Evolutionary conservation across 2,888 invertebrate genomes (phyloP), one percentile per base, ranked within the genome.

Genomic region (Caenorhabditis wallacei): DNA sequence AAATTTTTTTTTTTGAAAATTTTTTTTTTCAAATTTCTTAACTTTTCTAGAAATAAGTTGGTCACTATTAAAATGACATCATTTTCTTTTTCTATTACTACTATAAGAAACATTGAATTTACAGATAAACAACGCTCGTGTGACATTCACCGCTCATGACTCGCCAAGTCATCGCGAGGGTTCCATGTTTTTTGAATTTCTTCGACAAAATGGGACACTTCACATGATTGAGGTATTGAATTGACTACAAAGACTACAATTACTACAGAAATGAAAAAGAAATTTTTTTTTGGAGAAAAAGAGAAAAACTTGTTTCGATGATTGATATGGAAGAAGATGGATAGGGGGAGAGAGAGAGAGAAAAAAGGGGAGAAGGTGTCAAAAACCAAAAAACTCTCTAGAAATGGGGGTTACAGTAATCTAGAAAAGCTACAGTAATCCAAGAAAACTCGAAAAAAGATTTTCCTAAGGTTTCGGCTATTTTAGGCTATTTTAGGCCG

Each of bases 71-170:
- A 18, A 48, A 48, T n/a, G 46, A 18, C 18, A 48, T 48, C 43
- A 43, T 30, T 30, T 3, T 30, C 30, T 30, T 5, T 30, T 30
- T 8, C 8, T 40, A 13, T 40, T 40, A n/a, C 53, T 24, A 11
- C 22, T 18, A 16, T 66, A n/a, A n/a, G n/a, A n/a, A n/a, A n/a
- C n/a, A n/a, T n/a, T n/a, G n/a, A n/a, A n/a, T n/a, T n/a, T 86
- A 24, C 68, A 88, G 88, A 84, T 89, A 35, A 89, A 88, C 81
- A 89, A 89, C 75, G 89, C 89, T 18, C 80, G 89, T 30, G 78
- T 87, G 30, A 87, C 87, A 51, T 89, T 86, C 85, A 89, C 89
- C 18, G 89, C 84, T 7, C 85, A 85, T 18, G 85, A 88, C 43
- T 85, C 89, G 10, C 84, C 84, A 63, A 85, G 85, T 54, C 85